These are phyloP conservation scores for Alauda arvensis DNA, from an alignment of 2,797 vertebrate genomes.

Conservation along the genomic window DNA sequence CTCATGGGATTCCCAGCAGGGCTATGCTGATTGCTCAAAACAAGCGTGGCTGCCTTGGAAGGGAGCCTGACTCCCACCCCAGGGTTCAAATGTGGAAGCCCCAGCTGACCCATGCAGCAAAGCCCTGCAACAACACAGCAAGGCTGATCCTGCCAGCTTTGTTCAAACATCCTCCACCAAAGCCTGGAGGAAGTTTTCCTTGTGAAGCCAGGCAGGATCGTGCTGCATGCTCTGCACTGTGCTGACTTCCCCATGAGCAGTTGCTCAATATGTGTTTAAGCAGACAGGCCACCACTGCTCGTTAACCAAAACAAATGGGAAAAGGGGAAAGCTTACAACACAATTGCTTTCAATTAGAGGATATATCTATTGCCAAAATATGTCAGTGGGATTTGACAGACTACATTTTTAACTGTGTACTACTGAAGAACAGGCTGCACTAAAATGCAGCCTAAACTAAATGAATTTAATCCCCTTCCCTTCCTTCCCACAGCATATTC, in stretches of 20 bases:
- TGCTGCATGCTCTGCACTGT: not conserved
- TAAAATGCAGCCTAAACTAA: constrained; percentile 5
- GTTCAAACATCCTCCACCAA: not conserved
- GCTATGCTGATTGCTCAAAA: not conserved
- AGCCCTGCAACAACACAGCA: not conserved
- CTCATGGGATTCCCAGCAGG: not conserved
- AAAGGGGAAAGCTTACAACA: constrained; percentile 19
- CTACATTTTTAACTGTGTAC: constrained; percentile 20
- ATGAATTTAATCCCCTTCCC: not conserved
- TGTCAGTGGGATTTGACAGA: constrained; percentile 20
- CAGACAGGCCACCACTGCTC: constrained; percentile 9
- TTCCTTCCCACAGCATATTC: constrained; percentile 1
- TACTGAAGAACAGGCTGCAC: constrained; percentile 1
- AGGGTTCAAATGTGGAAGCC: not conserved
- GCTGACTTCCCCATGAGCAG: constrained; percentile 1
- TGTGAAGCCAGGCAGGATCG: constrained; percentile 7
- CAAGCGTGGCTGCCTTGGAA: not conserved
- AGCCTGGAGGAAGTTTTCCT: not conserved
- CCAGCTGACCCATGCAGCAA: not conserved
- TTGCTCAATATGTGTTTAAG: constrained; percentile 21
- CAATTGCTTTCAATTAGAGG: constrained; percentile 54
- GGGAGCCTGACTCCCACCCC: not conserved
- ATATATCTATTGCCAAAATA: constrained; percentile 33
- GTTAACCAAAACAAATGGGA: constrained; percentile 19
- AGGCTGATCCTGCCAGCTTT: not conserved